phyloP scores from a whole-genome alignment of 2,113 vertebrate genomes.

The Toxotes jaculatrix region DNA sequence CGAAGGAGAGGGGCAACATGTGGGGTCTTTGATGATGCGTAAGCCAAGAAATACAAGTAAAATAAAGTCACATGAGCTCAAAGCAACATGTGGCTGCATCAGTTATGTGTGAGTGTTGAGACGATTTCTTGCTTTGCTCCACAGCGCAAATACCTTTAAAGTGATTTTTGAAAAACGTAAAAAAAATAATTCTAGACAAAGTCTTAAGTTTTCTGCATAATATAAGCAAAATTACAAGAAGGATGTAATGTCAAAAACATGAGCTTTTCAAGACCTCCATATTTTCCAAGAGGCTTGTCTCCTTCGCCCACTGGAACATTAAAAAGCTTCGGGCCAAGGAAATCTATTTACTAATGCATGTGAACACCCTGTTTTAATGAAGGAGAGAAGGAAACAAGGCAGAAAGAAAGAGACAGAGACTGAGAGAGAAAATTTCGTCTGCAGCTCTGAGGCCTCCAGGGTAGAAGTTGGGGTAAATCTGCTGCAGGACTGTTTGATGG shows the following conservation, averaged over 20 bases:
- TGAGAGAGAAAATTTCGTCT: conserved; percentile 21
- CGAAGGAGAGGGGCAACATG: conserved; percentile 19
- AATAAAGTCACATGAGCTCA: conserved; percentile 32
- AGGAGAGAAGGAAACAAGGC: conserved; percentile 53
- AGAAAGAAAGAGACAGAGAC: conserved; percentile 43
- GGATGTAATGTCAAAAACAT: conserved; percentile 33
- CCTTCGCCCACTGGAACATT: conserved; percentile 54
- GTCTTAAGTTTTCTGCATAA: not conserved
- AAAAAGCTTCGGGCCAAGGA: conserved; percentile 61
- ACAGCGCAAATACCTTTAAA: not conserved
- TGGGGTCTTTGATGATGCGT: conserved; percentile 33
- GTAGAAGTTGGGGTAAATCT: conserved; percentile 50
- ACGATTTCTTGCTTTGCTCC: not conserved
- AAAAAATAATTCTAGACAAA: not conserved
- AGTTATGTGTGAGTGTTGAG: not conserved
- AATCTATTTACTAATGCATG: conserved; percentile 76
- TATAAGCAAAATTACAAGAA: conserved; percentile 11
- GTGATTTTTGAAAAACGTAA: not conserved
- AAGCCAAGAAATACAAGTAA: conserved; percentile 26
- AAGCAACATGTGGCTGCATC: conserved; percentile 11
- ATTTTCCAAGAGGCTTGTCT: conserved; percentile 53
- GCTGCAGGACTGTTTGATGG: conserved; percentile 61
- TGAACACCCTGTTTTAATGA: conserved; percentile 70
- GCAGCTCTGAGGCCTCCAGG: conserved; percentile 46
- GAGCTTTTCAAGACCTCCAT: conserved; percentile 49